Conservation (phyloP, 1,140 invertebrate species). For the Maniola jurtina region DNA sequence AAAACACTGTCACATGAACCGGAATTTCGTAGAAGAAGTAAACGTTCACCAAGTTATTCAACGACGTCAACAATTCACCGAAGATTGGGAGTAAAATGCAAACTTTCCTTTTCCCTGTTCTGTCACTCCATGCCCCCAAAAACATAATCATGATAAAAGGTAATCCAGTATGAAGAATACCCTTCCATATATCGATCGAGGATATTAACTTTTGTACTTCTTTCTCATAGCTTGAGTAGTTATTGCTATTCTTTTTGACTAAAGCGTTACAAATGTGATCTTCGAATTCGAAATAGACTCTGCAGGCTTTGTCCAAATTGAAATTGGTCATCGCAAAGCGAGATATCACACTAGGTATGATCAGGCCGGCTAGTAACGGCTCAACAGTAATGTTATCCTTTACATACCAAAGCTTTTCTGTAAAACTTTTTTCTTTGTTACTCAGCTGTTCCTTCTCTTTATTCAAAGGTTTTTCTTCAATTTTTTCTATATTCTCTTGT, state of each 20-base stretch:
- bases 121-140: constrained; percentile 83
- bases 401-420: constrained; percentile 54
- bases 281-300: constrained; percentile 78
- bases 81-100: constrained; percentile 90
- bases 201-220: constrained; percentile 79
- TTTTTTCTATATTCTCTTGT: constrained; percentile 39
- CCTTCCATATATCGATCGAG: constrained; percentile 79
- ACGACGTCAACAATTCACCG: constrained; percentile 86
- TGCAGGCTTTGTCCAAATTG: constrained; percentile 81
- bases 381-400: constrained; percentile 79
- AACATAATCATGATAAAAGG: constrained; percentile 80
- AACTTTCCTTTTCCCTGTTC: constrained; percentile 86
- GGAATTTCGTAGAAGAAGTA: constrained; percentile 88
- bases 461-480: constrained; percentile 62
- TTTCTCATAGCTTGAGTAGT: constrained; percentile 69
- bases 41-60: constrained; percentile 88
- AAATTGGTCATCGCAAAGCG: constrained; percentile 79
- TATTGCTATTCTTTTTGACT: constrained; percentile 62
- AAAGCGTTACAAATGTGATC: constrained; percentile 78
- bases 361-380: constrained; percentile 78
- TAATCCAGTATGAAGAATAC: constrained; percentile 78
- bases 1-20: constrained; percentile 86
- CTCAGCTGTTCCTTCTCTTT: constrained; percentile 36
- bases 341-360: constrained; percentile 79
- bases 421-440: constrained; percentile 52